Evolutionary conservation across 35 echinoderm and acorn worm genomes (phyloP), one percentile per base, ranked within the genome.

Genomic region (Heliocidaris erythrogramma): DNA sequence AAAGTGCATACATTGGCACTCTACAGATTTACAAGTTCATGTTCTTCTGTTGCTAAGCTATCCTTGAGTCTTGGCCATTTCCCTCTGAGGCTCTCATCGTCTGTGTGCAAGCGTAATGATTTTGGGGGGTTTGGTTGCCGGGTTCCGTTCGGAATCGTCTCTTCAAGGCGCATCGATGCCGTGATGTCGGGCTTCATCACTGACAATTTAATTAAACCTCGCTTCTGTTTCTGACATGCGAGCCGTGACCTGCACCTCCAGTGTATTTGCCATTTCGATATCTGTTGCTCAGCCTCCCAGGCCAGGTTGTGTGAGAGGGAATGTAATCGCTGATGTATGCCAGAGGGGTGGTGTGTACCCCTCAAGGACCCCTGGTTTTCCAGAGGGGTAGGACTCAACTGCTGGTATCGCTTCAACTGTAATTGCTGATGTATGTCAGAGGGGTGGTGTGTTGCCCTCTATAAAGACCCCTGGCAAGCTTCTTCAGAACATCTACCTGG

Each of bases 141-240:
- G 65, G 21, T 78, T 78, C 65, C 65, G 65, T 78, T 78, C 65
- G 6, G 65, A n/a, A 78, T 78, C n/a, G 65, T 78, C 65, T 78
- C 8, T 78, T 21, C 27, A 21, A 78, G 65, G 65, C 65, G 65
- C 17, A 78, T 78, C 65, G 65, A 78, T 78, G 65, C 65, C 65
- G 18, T 78, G 31, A 89, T 89, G 87, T 32, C 87, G 87, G 31
- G 87, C 87, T 89, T 89, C 11, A 89, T 89, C 87, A 89, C 87
- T 89, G 87, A 89, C 87, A 89, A 89, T 89, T 89, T 89, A 89
- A 89, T 89, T 89, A 89, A 89, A 48, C 65, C 87, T 89, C 31
- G 87, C 30, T 89, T 89, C 87, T 89, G 18, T 89, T 17, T 88
- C 87, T 89, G 87, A 89, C 87, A 89, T 30, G 47, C 21, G 87